Base-by-base conservation (phyloP, 2,113 vertebrate genomes). In the Hiodon tergisus region DNA sequence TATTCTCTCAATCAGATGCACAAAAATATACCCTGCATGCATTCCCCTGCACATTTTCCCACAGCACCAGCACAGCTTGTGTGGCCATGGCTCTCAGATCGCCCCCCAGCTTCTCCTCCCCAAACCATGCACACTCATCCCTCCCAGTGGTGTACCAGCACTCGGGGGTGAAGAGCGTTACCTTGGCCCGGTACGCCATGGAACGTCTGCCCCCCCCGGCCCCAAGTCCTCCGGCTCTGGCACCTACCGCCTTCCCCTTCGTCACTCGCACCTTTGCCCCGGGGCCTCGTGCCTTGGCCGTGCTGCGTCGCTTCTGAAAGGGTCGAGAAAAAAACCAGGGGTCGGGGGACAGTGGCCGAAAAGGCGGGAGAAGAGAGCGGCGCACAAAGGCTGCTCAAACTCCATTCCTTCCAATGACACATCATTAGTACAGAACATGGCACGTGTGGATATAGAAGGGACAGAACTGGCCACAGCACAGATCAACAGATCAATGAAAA, bases 271-370 rank as follows among this genome's bases (percentile, higher is more conserved):
- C 85, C 81, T 93, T 93, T 0, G 88, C 80, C 3, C 60, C 84
- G 0, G 89, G 88, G 14, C 84, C 77, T 68, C 82, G 82, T 0
- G 83, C 82, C 74, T 91, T 93, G 5, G 87, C 17, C 0, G 87
- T 85, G 71, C 86, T 89, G 71, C 88, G 86, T 2, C 91, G 89
- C 83, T 92, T 93, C 91, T 93, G 76, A 62, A 2, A 13, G 11
- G 17, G 14, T 9, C 3, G 13, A 54, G 16, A 55, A 13, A 69
- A 16, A 69, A 69, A 50, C 48, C 13, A 6, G n/a, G 10, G 48
- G 59, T 14, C 67, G 54, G 69, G 54, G 16, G 59, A 65, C 50
- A 67, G 1, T 54, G 52, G 3, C 7, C 10, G 53, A 71, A 55
- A 70, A 69, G 67, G 73, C 60, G 71, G 46, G 53, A 65, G 10